A percentile compares a stretch with the other conserved stretches of the same genome.
Conservation (phyloP, 2,888 invertebrate genomes). For the Candidula unifasciata region DNA sequence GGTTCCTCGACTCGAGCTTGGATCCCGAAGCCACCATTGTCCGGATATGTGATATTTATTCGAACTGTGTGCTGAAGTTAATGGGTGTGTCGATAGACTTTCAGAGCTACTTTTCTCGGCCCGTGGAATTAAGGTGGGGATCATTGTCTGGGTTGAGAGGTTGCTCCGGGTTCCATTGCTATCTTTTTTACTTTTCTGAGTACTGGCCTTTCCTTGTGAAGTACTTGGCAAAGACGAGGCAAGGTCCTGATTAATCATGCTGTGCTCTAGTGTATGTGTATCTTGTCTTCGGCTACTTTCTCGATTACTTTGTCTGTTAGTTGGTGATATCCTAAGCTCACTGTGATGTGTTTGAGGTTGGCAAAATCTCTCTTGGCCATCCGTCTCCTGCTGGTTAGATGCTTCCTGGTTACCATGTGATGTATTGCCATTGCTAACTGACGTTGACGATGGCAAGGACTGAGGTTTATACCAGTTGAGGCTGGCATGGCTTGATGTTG, state of each 20-base stretch:
- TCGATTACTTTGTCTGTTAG: not conserved
- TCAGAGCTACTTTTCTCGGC: not conserved
- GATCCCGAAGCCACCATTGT: not conserved
- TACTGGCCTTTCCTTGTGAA: no score
- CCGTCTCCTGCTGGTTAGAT: not conserved
- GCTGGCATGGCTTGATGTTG: slow-evolving; percentile 36
- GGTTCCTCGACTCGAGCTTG: not conserved
- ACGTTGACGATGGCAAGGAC: slow-evolving; percentile 35
- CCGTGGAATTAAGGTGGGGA: not conserved
- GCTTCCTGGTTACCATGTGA: not conserved
- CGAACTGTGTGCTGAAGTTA: no score
- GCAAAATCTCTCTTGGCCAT: not conserved
- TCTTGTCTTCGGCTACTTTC: not conserved
- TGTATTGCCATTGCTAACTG: slow-evolving; percentile 19
- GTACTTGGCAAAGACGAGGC: not conserved
- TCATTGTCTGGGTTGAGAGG: not conserved
- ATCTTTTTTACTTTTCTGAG: not conserved
- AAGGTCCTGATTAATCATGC: not conserved
- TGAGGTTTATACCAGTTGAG: slow-evolving; percentile 45
- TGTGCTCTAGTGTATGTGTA: not conserved
- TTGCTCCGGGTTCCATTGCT: not conserved
- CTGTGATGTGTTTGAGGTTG: not conserved
- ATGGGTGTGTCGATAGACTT: not conserved
- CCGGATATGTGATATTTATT: not conserved
- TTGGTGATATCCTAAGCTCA: not conserved